These are phyloP conservation scores for Myopa tessellatipennis DNA, from an alignment of 2,888 invertebrate genomes.

Conservation along the genomic window DNA sequence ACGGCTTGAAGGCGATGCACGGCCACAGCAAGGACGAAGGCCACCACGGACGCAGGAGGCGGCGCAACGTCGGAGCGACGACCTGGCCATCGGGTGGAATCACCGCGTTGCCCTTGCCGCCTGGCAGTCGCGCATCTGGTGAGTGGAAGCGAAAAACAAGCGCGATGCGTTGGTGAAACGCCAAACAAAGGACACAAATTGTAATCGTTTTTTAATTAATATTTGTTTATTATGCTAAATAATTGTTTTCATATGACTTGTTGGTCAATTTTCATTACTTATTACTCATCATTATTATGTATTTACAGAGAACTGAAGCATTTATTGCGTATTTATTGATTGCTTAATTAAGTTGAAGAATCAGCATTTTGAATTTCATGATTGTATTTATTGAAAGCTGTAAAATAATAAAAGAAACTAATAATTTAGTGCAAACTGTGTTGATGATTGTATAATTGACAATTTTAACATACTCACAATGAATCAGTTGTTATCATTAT, in stretches of 20 bases:
- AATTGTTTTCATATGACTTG: not conserved
- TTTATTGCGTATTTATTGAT: not conserved
- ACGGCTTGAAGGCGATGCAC: slow-evolving; percentile 79
- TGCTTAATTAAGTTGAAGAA: not conserved
- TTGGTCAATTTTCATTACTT: no score
- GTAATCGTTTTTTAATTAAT: no score
- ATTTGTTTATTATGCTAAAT: not conserved
- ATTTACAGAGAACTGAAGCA: no score
- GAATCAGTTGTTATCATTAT: no score
- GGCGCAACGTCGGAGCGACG: not conserved
- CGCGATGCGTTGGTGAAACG: not conserved
- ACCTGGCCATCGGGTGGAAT: not conserved
- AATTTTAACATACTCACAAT: no score
- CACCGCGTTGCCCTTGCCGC: not conserved
- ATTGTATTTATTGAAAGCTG: not conserved
- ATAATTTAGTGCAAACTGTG: no score
- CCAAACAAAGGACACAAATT: no score
- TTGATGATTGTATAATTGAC: no score
- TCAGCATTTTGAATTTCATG: not conserved
- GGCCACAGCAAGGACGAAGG: slow-evolving; percentile 71
- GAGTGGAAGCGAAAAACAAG: not conserved
- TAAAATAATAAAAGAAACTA: no score
- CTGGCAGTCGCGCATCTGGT: not conserved
- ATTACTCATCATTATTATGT: no score
- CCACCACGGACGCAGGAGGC: slow-evolving; percentile 54